phyloP scores from a whole-genome alignment of 2,113 vertebrate species.

The Grammomys surdaster region DNA sequence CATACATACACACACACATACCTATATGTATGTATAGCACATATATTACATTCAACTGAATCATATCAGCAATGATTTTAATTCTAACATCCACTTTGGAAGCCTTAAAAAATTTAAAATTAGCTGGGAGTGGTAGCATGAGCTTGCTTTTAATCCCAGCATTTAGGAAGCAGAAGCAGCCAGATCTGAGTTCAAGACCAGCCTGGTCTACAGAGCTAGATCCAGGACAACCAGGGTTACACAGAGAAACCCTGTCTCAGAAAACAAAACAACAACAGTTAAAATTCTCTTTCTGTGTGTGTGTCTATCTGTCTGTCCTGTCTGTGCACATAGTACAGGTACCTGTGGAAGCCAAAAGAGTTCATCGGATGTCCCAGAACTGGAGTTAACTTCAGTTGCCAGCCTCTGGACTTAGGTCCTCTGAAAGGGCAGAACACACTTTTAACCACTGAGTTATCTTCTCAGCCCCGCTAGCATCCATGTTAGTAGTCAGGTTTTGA shows the following conservation, averaged over 20 bases:
- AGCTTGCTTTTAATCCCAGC: not conserved
- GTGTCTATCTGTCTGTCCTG: not conserved
- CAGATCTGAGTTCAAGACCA: not conserved
- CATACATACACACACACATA: not conserved
- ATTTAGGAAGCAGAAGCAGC: not conserved
- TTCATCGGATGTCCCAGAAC: too few species aligned
- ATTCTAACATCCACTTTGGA: not conserved
- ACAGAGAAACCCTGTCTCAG: not conserved
- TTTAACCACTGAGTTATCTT: not conserved
- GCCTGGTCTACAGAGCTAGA: not conserved
- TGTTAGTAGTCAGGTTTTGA: not conserved
- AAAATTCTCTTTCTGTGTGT: not conserved
- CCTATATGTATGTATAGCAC: not conserved
- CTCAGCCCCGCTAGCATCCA: not conserved
- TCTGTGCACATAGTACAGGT: not conserved
- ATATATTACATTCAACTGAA: slow-evolving; percentile 2
- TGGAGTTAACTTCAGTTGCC: not conserved
- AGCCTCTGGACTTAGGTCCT: not conserved
- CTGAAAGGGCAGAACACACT: not conserved
- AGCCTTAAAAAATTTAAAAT: not conserved
- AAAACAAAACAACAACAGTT: not conserved
- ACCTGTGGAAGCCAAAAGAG: not conserved
- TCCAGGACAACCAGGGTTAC: not conserved
- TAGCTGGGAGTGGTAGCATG: not conserved
- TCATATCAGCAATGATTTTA: not conserved